phyloP scores from a whole-genome alignment of 2,888 invertebrate species.

The Ypsolopha sequella region DNA sequence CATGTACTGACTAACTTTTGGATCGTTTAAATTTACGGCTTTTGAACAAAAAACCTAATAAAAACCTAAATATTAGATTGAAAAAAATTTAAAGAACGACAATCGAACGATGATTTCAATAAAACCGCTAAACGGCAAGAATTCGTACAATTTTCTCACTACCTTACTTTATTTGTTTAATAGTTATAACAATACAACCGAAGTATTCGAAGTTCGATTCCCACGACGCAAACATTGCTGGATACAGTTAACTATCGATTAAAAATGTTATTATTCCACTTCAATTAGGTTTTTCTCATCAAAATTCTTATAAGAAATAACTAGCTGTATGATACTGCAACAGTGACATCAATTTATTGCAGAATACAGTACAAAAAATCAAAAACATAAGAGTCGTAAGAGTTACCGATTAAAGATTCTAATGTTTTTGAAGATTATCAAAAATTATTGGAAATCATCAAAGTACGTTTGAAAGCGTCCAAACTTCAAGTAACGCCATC shows the following conservation, averaged over 20 bases:
- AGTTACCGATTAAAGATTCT: too few relatives aligned
- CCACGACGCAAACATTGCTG: constrained; percentile 4
- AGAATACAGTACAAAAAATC: constrained; percentile 23
- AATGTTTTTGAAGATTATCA: too few relatives aligned
- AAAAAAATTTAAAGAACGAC: neutral
- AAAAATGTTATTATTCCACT: neutral
- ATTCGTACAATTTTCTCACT: constrained; percentile 1
- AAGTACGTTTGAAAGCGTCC: too few relatives aligned
- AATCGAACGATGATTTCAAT: neutral
- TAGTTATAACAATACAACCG: neutral
- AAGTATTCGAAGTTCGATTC: constrained; percentile 3
- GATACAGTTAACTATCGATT: constrained; percentile 6
- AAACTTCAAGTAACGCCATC: constrained; percentile 24
- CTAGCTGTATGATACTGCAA: neutral
- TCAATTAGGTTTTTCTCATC: neutral
- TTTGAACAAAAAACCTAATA: too few relatives aligned
- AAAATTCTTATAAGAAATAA: neutral
- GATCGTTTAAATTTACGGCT: too few relatives aligned
- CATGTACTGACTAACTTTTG: too few relatives aligned
- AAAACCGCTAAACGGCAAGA: neutral
- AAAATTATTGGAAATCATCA: too few relatives aligned
- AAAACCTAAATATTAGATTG: too few relatives aligned
- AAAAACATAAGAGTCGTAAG: too few relatives aligned
- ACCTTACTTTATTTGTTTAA: neutral
- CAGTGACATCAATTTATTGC: constrained; percentile 14